Conservation (phyloP, 2,113 vertebrate genomes). For the Heloderma charlesbogerti region DNA sequence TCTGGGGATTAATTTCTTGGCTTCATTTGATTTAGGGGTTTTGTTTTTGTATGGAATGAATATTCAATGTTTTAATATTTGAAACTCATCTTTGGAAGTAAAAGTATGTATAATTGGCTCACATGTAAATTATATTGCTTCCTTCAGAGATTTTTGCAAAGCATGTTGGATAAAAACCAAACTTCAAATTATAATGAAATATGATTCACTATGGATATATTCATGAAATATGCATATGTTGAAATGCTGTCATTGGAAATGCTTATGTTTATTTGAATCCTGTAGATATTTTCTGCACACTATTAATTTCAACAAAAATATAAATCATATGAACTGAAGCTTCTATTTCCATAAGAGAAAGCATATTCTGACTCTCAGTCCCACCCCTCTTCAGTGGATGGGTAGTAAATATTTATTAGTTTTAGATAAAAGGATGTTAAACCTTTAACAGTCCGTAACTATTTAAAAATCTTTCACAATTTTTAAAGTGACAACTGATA, state of each 20-base stretch:
- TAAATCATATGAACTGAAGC: constrained; percentile 38
- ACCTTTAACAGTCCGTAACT: constrained; percentile 22
- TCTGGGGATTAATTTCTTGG: not conserved
- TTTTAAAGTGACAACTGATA: constrained; percentile 59
- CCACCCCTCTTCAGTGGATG: constrained; percentile 37
- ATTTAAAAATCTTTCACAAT: constrained; percentile 50
- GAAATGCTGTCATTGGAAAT: constrained; percentile 52
- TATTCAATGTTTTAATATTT: constrained; percentile 48
- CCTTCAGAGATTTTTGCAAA: constrained; percentile 54
- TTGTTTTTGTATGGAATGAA: constrained; percentile 25
- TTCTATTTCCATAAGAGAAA: constrained; percentile 50
- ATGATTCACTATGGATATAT: constrained; percentile 64
- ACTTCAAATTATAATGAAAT: constrained; percentile 67
- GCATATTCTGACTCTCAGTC: constrained; percentile 35
- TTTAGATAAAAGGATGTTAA: constrained; percentile 61
- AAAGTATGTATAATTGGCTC: constrained; percentile 65
- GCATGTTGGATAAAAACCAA: constrained; percentile 60
- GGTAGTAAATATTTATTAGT: constrained; percentile 64
- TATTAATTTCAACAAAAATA: constrained; percentile 51
- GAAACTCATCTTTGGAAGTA: constrained; percentile 54
- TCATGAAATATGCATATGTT: constrained; percentile 61
- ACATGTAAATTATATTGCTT: constrained; percentile 54
- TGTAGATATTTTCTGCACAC: constrained; percentile 38
- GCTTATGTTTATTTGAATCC: constrained; percentile 44
- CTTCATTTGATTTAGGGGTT: constrained; percentile 5